A percentile compares a stretch with the other conserved stretches of the same genome.
phyloP scores from a whole-genome alignment of 2,113 vertebrate species.

The Panthera leo region DNA sequence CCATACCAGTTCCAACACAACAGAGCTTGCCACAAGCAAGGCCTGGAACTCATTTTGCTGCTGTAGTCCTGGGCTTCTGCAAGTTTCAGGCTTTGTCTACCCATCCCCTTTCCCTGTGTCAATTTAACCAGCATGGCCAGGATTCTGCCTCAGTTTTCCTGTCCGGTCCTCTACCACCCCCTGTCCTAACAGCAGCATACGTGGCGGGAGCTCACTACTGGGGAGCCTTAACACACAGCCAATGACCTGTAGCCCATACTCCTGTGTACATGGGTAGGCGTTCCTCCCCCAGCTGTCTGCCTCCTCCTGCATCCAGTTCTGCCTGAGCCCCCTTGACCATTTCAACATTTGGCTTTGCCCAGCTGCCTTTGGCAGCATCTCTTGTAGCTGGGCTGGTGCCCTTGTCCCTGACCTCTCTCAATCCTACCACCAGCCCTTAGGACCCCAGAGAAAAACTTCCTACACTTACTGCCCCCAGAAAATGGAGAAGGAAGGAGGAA shows the following conservation, averaged over 20 bases:
- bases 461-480: neutral
- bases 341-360: neutral
- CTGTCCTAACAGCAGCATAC: neutral
- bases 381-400: neutral
- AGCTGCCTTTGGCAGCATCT: neutral
- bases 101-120: neutral
- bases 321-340: neutral
- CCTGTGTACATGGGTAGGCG: neutral
- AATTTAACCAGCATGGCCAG: neutral
- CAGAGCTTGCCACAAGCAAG: neutral
- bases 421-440: neutral
- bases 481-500: neutral
- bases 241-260: neutral
- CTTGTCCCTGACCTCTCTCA: neutral
- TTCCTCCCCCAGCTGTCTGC: neutral
- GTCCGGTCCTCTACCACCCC: neutral
- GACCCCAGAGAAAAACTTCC: neutral
- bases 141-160: slow-evolving; percentile 5
- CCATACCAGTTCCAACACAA: neutral
- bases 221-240: neutral
- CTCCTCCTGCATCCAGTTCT: neutral
- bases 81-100: neutral
- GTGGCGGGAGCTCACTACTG: too few species aligned
- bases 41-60: neutral
- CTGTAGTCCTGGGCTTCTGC: neutral